phyloP scores from a whole-genome alignment of 1,140 invertebrate species.

The Drosophila grimshawi region DNA sequence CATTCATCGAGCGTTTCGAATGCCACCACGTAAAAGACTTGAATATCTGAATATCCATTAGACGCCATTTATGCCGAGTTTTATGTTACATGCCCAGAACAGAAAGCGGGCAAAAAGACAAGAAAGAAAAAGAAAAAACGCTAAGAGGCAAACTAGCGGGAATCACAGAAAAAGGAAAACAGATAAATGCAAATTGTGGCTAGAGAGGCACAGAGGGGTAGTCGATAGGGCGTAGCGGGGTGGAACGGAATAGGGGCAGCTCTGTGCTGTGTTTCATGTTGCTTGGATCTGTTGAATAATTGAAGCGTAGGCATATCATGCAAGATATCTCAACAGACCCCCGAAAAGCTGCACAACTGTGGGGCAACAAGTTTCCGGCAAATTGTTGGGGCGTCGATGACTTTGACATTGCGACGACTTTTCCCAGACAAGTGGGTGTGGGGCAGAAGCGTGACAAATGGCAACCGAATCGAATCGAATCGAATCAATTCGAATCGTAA shows the following conservation, averaged over 20 bases:
- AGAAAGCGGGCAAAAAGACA: slow-evolving; percentile 42
- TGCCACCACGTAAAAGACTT: slow-evolving; percentile 3
- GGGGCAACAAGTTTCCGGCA: slow-evolving; percentile 63
- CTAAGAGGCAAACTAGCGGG: slow-evolving; percentile 36
- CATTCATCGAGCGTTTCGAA: neutral
- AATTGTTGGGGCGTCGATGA: slow-evolving; percentile 25
- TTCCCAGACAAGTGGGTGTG: neutral
- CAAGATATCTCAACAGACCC: slow-evolving; percentile 6
- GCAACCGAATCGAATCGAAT: slow-evolving; percentile 24
- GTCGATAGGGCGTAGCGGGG: neutral
- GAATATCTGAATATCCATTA: slow-evolving; percentile 53
- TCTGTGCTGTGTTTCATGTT: neutral
- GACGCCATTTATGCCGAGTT: slow-evolving; percentile 58
- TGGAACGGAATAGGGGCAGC: too few species aligned
- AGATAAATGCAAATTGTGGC: slow-evolving; percentile 34
- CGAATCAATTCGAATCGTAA: neutral
- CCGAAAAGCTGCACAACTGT: slow-evolving; percentile 12
- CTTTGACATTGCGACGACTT: slow-evolving; percentile 57
- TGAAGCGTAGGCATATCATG: slow-evolving; percentile 43
- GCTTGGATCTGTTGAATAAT: slow-evolving; percentile 43
- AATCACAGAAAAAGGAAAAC: slow-evolving; percentile 34
- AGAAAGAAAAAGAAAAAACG: neutral
- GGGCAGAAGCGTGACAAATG: slow-evolving; percentile 57
- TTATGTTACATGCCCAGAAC: slow-evolving; percentile 59
- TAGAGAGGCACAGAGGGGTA: neutral